These are phyloP conservation scores for Aleiodes alternator DNA, from an alignment of 2,888 invertebrate species.

Conservation along the genomic window DNA sequence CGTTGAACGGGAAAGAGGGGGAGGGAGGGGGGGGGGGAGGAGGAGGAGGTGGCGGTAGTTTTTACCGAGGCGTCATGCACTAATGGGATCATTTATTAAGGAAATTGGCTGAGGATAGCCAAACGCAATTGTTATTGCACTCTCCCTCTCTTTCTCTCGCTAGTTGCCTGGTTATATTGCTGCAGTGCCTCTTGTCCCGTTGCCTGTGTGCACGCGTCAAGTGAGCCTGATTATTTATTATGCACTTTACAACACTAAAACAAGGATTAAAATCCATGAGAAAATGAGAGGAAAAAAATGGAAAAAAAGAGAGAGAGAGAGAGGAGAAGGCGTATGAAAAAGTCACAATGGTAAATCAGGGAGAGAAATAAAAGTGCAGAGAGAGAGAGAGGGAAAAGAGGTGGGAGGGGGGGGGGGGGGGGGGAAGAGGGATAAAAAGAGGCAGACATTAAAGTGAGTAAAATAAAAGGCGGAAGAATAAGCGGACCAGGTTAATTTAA, in stretches of 20 bases:
- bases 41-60: slow-evolving; percentile 41
- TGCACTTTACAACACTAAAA: slow-evolving; percentile 48
- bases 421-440: not conserved
- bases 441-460: not conserved
- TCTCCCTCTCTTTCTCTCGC: slow-evolving; percentile 28
- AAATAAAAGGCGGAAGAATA: not conserved
- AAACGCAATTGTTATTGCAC: slow-evolving; percentile 61
- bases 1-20: slow-evolving; percentile 56
- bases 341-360: not conserved
- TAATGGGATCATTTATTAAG: slow-evolving; percentile 75
- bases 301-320: no score
- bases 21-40: no score
- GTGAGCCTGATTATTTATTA: slow-evolving; percentile 28
- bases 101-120: slow-evolving; percentile 69
- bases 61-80: slow-evolving; percentile 59
- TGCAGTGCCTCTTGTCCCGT: slow-evolving; percentile 29
- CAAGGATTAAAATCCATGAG: not conserved
- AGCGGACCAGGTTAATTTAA: slow-evolving; percentile 26
- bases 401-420: no score
- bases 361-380: not conserved
- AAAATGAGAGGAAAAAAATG: not conserved
- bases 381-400: no score
- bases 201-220: slow-evolving; percentile 40
- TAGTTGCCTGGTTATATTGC: not conserved
- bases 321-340: not conserved